Evolutionary conservation across 1,140 invertebrate genomes (phyloP).

Genomic region (Diploscapter pachys): DNA sequence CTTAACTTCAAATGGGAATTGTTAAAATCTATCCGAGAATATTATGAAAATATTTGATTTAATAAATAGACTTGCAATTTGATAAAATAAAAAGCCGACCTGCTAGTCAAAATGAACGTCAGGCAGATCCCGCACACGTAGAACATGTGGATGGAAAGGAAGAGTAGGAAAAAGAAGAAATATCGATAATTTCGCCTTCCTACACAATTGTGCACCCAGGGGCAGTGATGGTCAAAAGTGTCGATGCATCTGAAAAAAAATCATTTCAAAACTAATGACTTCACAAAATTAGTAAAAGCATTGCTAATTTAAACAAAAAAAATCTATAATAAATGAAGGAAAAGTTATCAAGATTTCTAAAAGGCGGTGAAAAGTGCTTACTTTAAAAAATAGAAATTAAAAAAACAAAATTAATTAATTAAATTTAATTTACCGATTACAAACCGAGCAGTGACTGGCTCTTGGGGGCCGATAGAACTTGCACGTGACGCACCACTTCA

Average conservation of each 20-base stretch:
- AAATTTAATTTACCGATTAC: conserved; percentile 67
- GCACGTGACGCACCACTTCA: conserved; percentile 99
- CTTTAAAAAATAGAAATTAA: neutral
- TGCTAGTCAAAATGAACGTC: conserved; percentile 74
- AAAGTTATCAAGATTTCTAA: too few relatives aligned
- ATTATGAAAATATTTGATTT: too few relatives aligned
- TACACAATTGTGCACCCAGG: conserved; percentile 99
- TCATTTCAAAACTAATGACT: conserved; percentile 4
- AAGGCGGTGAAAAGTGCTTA: too few relatives aligned
- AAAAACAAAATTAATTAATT: neutral
- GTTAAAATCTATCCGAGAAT: neutral
- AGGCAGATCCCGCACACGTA: conserved; percentile 88
- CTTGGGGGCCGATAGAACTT: conserved; percentile 95
- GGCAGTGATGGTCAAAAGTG: conserved; percentile 99
- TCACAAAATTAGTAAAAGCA: too few relatives aligned
- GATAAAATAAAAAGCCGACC: conserved; percentile 63
- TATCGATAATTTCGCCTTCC: conserved; percentile 70
- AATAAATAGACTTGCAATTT: too few relatives aligned
- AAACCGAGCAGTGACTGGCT: conserved; percentile 97
- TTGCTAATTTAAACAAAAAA: too few relatives aligned
- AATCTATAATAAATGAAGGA: too few relatives aligned
- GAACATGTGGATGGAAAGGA: conserved; percentile 91
- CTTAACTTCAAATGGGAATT: conserved; percentile 3
- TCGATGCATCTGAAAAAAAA: conserved; percentile 66
- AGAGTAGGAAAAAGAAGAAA: conserved; percentile 96